These are phyloP conservation scores for Eristalis arbustorum DNA, from an alignment of 2,888 invertebrate genomes.

Conservation along the genomic window DNA sequence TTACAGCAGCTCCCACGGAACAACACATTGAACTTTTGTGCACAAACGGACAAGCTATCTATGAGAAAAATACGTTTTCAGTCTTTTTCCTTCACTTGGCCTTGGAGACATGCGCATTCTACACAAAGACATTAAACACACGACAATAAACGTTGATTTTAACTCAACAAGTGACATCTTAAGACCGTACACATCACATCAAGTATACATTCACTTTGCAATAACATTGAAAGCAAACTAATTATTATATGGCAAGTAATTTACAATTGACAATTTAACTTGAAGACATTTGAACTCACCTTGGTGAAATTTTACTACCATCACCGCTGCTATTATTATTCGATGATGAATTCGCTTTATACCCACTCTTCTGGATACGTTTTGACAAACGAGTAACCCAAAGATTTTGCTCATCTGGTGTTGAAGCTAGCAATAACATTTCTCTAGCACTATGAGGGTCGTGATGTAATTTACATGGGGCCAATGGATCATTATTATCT, in stretches of 20 bases:
- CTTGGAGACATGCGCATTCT: background rate
- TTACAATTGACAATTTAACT: background rate
- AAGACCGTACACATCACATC: background rate
- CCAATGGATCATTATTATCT: slow-evolving; percentile 89
- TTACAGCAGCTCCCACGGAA: too few relatives aligned
- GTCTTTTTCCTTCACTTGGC: background rate
- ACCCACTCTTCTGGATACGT: slow-evolving; percentile 95
- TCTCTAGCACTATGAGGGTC: slow-evolving; percentile 97
- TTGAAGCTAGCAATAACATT: slow-evolving; percentile 92
- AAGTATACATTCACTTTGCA: slow-evolving; percentile 30
- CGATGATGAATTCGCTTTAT: slow-evolving; percentile 89
- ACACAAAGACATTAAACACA: background rate
- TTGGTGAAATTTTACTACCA: slow-evolving; percentile 88
- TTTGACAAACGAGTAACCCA: slow-evolving; percentile 96
- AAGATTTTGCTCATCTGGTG: slow-evolving; percentile 92
- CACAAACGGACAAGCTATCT: too few relatives aligned
- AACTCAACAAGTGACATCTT: background rate
- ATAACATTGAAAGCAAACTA: background rate
- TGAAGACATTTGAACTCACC: slow-evolving; percentile 81
- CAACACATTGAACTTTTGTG: too few relatives aligned
- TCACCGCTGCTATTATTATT: slow-evolving; percentile 81
- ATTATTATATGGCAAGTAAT: background rate
- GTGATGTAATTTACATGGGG: slow-evolving; percentile 97
- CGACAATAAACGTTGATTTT: background rate
- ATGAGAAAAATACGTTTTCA: background rate